Percentiles rank a stretch among this genome's conserved stretches.
These are phyloP conservation scores for Excalfactoria chinensis DNA, from an alignment of 2,113 vertebrate genomes.

Conservation along the genomic window DNA sequence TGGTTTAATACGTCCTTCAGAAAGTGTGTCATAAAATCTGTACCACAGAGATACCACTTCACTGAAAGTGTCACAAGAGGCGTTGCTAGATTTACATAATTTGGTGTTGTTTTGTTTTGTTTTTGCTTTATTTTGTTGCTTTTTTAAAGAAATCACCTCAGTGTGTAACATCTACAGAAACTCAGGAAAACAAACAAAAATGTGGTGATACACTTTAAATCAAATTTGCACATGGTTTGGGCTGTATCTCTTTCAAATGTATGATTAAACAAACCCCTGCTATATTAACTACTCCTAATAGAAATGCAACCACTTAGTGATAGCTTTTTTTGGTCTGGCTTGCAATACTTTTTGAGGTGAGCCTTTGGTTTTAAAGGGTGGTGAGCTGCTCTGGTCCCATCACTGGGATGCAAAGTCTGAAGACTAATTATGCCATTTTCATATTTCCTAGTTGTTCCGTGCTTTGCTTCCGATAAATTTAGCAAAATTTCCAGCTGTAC, in stretches of 20 bases:
- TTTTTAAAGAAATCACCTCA: not conserved
- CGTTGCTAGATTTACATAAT: not conserved
- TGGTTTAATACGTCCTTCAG: not conserved
- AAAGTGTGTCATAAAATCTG: not conserved
- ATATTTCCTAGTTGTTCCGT: not conserved
- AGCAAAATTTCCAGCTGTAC: slow-evolving; percentile 21
- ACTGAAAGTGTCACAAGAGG: not conserved
- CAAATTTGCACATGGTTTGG: not conserved
- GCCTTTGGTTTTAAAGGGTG: not conserved
- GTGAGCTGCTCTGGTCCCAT: not conserved
- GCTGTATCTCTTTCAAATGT: not conserved
- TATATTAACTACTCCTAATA: not conserved
- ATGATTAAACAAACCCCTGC: not conserved
- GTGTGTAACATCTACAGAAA: not conserved
- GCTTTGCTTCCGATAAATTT: slow-evolving; percentile 3
- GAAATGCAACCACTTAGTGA: not conserved
- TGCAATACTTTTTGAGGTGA: not conserved
- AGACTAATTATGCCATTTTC: not conserved
- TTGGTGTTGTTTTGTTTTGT: too few relatives aligned
- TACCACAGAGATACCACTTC: not conserved
- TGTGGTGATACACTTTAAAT: not conserved
- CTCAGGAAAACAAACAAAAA: not conserved
- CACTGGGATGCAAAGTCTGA: not conserved
- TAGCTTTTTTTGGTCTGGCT: not conserved
- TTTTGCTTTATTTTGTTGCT: not conserved